Conservation (phyloP, 2,888 invertebrate genomes). For the Archips crataeganus region DNA sequence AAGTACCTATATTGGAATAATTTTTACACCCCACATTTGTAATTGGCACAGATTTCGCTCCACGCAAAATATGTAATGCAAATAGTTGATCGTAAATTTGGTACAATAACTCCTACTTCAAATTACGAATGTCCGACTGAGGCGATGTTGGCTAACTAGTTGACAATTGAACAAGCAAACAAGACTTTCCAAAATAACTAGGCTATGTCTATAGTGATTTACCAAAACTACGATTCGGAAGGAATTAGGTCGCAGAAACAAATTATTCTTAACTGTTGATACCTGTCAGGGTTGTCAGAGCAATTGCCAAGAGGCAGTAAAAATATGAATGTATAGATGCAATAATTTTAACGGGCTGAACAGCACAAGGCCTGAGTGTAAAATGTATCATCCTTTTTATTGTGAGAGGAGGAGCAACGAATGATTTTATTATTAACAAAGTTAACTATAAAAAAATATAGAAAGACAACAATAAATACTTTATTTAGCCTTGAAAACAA, state of each 20-base stretch:
- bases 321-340: too few relatives aligned
- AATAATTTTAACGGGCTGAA: too few relatives aligned
- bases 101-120: neutral
- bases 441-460: too few relatives aligned
- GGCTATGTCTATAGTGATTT: conserved; percentile 30
- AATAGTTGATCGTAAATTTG: neutral
- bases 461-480: too few relatives aligned
- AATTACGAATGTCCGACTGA: neutral
- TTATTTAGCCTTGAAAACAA: too few relatives aligned
- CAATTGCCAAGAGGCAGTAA: neutral
- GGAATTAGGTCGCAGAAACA: conserved; percentile 14
- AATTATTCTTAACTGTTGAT: conserved; percentile 5
- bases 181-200: conserved; percentile 38
- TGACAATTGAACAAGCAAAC: conserved; percentile 16
- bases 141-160: conserved; percentile 16
- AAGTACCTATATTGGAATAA: too few relatives aligned
- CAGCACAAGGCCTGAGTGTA: too few relatives aligned
- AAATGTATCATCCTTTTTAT: too few relatives aligned
- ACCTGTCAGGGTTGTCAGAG: conserved; percentile 14
- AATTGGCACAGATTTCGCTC: too few relatives aligned
- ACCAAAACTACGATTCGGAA: conserved; percentile 27
- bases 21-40: too few relatives aligned
- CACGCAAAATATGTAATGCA: neutral
- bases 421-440: too few relatives aligned
- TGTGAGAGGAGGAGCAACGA: too few relatives aligned